Conservation (phyloP, 1,140 invertebrate genomes). For the Zaprionus gabonicus region DNA sequence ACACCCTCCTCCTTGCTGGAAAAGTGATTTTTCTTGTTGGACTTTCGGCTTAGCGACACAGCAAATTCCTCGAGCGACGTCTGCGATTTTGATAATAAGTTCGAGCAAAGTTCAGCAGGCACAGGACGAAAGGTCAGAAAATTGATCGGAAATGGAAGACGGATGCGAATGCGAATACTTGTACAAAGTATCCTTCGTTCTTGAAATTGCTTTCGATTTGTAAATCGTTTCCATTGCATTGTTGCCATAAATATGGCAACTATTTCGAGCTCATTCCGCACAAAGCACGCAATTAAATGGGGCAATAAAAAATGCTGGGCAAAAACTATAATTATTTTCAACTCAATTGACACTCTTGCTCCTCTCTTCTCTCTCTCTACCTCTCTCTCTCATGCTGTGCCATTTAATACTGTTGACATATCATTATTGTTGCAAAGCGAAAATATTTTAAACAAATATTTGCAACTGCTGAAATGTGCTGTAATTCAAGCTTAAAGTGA, state of each 20-base stretch:
- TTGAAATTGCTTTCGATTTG: neutral
- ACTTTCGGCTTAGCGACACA: slow-evolving; percentile 71
- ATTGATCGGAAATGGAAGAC: slow-evolving; percentile 30
- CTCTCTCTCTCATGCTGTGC: slow-evolving; percentile 17
- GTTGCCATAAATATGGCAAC: slow-evolving; percentile 2
- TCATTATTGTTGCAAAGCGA: slow-evolving; percentile 57
- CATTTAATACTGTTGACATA: slow-evolving; percentile 72
- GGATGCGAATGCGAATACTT: slow-evolving; percentile 2
- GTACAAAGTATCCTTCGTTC: no score
- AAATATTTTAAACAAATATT: slow-evolving; percentile 77
- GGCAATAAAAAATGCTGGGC: neutral
- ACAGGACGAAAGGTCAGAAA: slow-evolving; percentile 11
- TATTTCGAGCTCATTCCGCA: neutral
- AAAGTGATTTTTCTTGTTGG: slow-evolving; percentile 82
- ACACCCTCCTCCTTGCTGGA: slow-evolving; percentile 22
- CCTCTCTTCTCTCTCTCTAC: no score
- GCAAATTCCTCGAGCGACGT: slow-evolving; percentile 59
- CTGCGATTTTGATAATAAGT: slow-evolving; percentile 62
- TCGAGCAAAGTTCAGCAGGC: slow-evolving; percentile 5
- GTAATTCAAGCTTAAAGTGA: slow-evolving; percentile 72
- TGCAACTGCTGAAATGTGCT: slow-evolving; percentile 25
- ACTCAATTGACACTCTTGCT: slow-evolving; percentile 10
- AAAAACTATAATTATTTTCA: slow-evolving; percentile 21
- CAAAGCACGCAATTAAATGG: slow-evolving; percentile 1
- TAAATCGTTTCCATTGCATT: neutral